Base-by-base conservation (phyloP, 2,797 vertebrate genomes). In the Acanthornis magna region DNA sequence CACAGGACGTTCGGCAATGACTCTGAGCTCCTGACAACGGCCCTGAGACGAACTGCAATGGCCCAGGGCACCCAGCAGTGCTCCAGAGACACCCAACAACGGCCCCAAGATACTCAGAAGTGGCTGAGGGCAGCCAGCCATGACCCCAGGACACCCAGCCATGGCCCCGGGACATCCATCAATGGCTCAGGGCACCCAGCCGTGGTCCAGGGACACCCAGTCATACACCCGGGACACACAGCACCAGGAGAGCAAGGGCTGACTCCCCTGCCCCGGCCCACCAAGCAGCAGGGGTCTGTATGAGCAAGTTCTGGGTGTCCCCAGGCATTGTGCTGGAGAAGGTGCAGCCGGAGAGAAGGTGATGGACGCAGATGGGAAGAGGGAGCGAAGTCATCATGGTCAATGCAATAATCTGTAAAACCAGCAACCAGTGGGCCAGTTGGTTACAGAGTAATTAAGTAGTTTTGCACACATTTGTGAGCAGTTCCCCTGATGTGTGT, bases 381-480 rank as follows among this genome's bases (percentile, higher is more conserved):
- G 30, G 8, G 22, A 27, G 47, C 0, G 2, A 88, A 91, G 65
- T 43, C 54, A 36, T 11, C 61, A 7, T 0, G 2, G 72, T 72
- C 65, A 40, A 7, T 1, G 5, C 42, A n/a, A 36, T 47, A 16
- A 86, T 20, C 18, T 62, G 68, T 58, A 40, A 2, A 2, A 57
- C 57, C 67, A 66, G 80, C 70, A 70, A 10, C n/a, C 61, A 50
- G 73, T 51, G 48, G 51, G 66, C 38, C 55, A 16, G 79, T 66
- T 3, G 0, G 58, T 72, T 85, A 74, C 34, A 27, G 62, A 66
- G 85, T 72, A 88, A 94, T 91, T 81, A 75, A 81, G 36, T 38
- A 84, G 73, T 62, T 93, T 66, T 86, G 85, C 70, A 83, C 76
- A 88, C 65, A 76, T 80, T 92, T 86, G 58, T 84, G 67, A 73